Evolutionary conservation across 1,140 invertebrate species (phyloP).

Genomic region (Periplaneta americana): DNA sequence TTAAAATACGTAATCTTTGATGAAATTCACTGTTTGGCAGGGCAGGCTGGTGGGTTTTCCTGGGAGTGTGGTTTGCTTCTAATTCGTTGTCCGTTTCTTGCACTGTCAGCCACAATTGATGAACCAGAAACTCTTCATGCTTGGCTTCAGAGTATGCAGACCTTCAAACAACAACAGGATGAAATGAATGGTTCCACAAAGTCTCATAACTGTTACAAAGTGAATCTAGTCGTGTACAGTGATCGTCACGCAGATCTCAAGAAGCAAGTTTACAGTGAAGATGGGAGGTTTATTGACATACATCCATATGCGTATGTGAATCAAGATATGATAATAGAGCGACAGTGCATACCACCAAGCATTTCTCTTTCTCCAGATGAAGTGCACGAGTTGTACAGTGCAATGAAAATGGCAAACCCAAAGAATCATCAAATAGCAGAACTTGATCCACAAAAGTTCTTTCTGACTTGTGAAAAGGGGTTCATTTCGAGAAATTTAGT

Average conservation of each 20-base stretch:
- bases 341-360: slow-evolving; percentile 13
- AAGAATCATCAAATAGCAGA: background rate
- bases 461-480: slow-evolving; percentile 5
- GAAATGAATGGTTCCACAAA: background rate
- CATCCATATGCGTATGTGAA: slow-evolving; percentile 20
- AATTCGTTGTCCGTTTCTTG: slow-evolving; percentile 23
- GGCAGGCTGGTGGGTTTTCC: slow-evolving; percentile 15
- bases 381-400: slow-evolving; percentile 20
- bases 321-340: background rate
- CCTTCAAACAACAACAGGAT: slow-evolving; percentile 20
- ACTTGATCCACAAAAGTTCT: slow-evolving; percentile 13
- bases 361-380: slow-evolving; percentile 21
- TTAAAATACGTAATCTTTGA: slow-evolving; percentile 25
- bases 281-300: slow-evolving; percentile 14
- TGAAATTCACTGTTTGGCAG: slow-evolving; percentile 26
- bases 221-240: slow-evolving; percentile 19
- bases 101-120: slow-evolving; percentile 24
- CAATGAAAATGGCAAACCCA: slow-evolving; percentile 6
- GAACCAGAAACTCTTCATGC: slow-evolving; percentile 18
- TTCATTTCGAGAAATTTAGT: slow-evolving; percentile 20
- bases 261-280: slow-evolving; percentile 19
- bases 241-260: slow-evolving; percentile 24
- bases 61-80: slow-evolving; percentile 23
- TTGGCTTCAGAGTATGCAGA: slow-evolving; percentile 23
- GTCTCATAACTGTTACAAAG: slow-evolving; percentile 13